These are phyloP conservation scores for Agrotis puta DNA, from an alignment of 2,888 invertebrate genomes.

Conservation along the genomic window DNA sequence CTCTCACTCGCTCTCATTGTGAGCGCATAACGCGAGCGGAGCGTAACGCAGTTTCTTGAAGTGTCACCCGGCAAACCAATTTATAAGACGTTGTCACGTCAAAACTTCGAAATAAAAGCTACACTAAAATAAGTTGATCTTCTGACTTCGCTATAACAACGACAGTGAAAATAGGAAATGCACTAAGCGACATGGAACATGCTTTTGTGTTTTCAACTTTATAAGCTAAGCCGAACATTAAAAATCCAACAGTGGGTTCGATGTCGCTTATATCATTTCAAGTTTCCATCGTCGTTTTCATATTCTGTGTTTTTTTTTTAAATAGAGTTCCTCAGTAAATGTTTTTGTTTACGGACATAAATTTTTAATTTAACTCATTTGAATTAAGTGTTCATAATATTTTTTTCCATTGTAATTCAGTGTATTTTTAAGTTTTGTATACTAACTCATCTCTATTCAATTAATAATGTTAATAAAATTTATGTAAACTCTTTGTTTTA, in stretches of 20 bases:
- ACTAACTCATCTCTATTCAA: constrained; percentile 18
- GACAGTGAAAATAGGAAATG: not conserved
- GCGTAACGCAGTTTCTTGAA: no score
- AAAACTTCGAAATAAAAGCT: no score
- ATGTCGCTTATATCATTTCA: not conserved
- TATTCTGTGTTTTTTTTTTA: not conserved
- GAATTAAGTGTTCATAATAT: constrained; percentile 5
- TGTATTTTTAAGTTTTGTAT: constrained; percentile 44
- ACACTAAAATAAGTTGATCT: no score
- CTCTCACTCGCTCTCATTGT: no score
- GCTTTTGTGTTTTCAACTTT: not conserved
- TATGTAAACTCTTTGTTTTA: not conserved
- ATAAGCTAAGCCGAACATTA: not conserved
- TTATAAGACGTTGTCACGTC: no score
- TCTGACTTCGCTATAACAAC: no score
- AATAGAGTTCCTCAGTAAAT: constrained; percentile 1
- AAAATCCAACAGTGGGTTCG: not conserved
- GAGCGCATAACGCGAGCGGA: no score
- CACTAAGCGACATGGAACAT: not conserved
- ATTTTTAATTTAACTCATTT: constrained; percentile 16
- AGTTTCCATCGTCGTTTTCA: not conserved
- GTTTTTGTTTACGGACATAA: constrained; percentile 14
- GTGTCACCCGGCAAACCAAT: no score
- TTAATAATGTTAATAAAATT: constrained; percentile 1
- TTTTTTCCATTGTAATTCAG: not conserved